Evolutionary conservation across 2,113 vertebrate genomes (phyloP), one percentile per base, ranked within the genome.

Genomic region (Cyphomyrus plagiostoma): DNA sequence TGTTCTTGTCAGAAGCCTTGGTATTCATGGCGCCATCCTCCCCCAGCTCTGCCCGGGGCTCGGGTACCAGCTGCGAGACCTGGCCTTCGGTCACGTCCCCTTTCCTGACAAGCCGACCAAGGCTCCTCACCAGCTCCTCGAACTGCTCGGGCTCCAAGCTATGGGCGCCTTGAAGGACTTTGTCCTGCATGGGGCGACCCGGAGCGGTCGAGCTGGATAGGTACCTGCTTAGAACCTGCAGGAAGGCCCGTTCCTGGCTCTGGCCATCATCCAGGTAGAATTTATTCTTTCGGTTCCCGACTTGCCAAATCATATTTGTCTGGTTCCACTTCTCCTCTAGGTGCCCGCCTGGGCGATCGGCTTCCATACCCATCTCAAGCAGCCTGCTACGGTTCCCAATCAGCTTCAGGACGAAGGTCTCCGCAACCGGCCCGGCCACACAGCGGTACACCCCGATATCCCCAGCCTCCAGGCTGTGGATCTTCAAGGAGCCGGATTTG

Each of bases 361-460:
- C 87, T 10, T 56, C 86, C 15, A 91, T 52, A 50, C 53, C 85
- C 82, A 70, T 85, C 66, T 96, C 95, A 0, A 96, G 92, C 35
- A 97, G 94, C 19, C 95, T 91, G 93, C 96, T 95, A 91, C 97
- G 95, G 0, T 94, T 93, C 0, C 97, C 97, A 0, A 98, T 98
- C 58, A 99, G 96, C 84, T 97, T 97, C 9, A 99, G 95, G 3
- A 96, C 94, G 7, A 97, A 95, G 0, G 93, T 95, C 23, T 98
- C 96, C 0, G 93, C 96, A 1, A 88, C 96, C 0, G 97, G 90
- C 83, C 97, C 96, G 0, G 97, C 97, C 0, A 97, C 30, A 85
- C 98, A 99, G 3, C 93, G 94, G 92, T 99, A 99, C 52, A 96
- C 92, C 0, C 98, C 98, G 0, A 96, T 96, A 52, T 99, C 97